phyloP scores from a whole-genome alignment of 2,113 vertebrate genomes.

The Lonchura striata region DNA sequence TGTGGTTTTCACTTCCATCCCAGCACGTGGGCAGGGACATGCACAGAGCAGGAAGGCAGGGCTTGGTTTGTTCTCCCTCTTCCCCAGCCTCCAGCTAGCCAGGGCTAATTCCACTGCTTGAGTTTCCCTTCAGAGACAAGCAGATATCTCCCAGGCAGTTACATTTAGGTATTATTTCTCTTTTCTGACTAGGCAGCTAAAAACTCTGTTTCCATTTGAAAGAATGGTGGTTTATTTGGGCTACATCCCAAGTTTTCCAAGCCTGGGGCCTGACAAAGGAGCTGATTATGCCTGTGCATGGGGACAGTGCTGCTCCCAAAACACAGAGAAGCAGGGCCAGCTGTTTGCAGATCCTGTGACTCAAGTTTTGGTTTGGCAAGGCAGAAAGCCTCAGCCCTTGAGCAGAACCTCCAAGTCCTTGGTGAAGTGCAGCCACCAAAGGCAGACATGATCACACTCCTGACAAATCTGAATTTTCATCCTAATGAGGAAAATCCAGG shows the following conservation, averaged over 20 bases:
- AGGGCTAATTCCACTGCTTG: neutral
- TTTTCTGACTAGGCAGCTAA: neutral
- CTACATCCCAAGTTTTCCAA: neutral
- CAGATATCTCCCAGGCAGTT: neutral
- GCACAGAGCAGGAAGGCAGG: fast-evolving
- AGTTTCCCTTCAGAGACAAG: neutral
- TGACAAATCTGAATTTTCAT: neutral
- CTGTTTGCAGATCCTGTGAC: neutral
- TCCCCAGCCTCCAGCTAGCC: neutral
- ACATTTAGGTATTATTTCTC: neutral
- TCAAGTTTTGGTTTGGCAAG: neutral
- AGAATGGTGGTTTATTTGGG: neutral
- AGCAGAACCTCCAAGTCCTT: neutral
- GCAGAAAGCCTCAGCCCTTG: neutral
- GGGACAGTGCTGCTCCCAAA: neutral
- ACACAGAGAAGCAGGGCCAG: neutral
- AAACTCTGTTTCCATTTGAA: neutral
- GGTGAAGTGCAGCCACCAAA: neutral
- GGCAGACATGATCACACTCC: neutral
- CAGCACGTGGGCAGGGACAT: neutral
- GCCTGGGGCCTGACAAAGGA: neutral
- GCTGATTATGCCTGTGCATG: neutral
- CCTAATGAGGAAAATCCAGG: neutral
- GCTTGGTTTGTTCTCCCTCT: neutral
- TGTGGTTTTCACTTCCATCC: neutral